Evolutionary conservation across 2,113 vertebrate species (phyloP), one percentile per base, ranked within the genome.

Genomic region (Tricholaema leucomelas): DNA sequence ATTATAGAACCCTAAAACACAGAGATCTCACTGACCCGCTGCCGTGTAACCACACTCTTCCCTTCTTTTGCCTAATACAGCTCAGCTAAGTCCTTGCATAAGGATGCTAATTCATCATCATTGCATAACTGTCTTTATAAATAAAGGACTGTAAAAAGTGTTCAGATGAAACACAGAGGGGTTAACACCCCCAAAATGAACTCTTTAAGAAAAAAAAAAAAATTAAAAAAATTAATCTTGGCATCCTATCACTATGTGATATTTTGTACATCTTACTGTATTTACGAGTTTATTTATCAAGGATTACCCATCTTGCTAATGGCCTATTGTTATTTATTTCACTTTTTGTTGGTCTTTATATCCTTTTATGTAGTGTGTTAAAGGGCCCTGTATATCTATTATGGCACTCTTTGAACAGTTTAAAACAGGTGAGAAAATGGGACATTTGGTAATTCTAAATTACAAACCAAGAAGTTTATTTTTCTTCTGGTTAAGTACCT

Each of bases 171-270:
- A 98, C 97, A 97, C 97, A 97, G 93, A 97, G 97, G 97, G 96
- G 96, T 96, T 96, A 95, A 77, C 61, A 56, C 69, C 94, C 91
- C 96, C 30, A 12, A 25, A 80, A 97, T 97, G 97, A 98, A 98
- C 98, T 98, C 97, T 98, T 98, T 82, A 93, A 94, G 94, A 88
- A 93, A 44, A 94, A 94, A 91, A 95, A 81, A 74, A 88, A 92
- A 92, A 93, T 50, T 13, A 13, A 50, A 38, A 63, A 38, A 63
- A 18, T 97, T 98, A 98, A 98, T 98, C 97, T 97, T 98, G 98
- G 97, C 98, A 98, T 98, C 98, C 98, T 98, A 98, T 98, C 98
- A 98, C 98, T 99, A 98, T 98, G 98, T 98, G 98, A 99, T 99
- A 98, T 98, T 98, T 98, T 98, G 98, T 98, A 98, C 98, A 98